Percentiles rank a stretch among this genome's conserved stretches.
These are phyloP conservation scores for Monopis laevigella DNA, from an alignment of 2,888 invertebrate species.

Conservation along the genomic window DNA sequence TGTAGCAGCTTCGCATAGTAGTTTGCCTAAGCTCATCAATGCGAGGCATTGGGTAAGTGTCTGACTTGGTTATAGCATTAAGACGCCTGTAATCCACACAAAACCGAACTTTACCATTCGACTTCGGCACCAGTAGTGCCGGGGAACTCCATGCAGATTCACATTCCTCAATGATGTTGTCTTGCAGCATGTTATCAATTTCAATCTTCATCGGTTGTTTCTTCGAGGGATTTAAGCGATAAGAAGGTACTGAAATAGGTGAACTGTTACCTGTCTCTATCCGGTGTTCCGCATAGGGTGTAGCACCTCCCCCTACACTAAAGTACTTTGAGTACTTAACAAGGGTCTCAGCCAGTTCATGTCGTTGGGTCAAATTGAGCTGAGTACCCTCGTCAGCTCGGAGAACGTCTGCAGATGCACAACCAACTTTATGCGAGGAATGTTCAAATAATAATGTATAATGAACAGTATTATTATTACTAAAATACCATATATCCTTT, in stretches of 20 bases:
- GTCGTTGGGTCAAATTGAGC: background rate
- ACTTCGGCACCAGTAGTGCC: slow-evolving; percentile 28
- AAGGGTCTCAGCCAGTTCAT: background rate
- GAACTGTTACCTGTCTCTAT: slow-evolving; percentile 25
- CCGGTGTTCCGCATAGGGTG: slow-evolving; percentile 19
- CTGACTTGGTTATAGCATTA: slow-evolving; percentile 17
- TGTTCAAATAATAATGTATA: background rate
- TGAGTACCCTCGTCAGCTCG: slow-evolving; percentile 5
- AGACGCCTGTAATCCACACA: slow-evolving; percentile 27
- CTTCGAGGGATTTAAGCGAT: slow-evolving; percentile 25
- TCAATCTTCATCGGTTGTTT: slow-evolving; percentile 22
- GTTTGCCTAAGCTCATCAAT: slow-evolving; percentile 30
- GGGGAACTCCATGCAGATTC: slow-evolving; percentile 29
- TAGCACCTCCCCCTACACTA: slow-evolving; percentile 17
- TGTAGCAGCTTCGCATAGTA: slow-evolving; percentile 21
- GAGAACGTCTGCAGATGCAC: background rate
- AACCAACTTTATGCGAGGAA: background rate
- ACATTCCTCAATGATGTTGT: slow-evolving; percentile 28
- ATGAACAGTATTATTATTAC: background rate
- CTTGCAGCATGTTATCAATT: slow-evolving; percentile 24
- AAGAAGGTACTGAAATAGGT: slow-evolving; percentile 28
- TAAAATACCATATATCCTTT: slow-evolving; percentile 12
- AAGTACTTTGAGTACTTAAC: slow-evolving; percentile 11
- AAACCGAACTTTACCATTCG: slow-evolving; percentile 22
- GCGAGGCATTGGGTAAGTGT: slow-evolving; percentile 26